Conservation (phyloP, 2,113 vertebrate species). For the Acrocephalus kingi region DNA sequence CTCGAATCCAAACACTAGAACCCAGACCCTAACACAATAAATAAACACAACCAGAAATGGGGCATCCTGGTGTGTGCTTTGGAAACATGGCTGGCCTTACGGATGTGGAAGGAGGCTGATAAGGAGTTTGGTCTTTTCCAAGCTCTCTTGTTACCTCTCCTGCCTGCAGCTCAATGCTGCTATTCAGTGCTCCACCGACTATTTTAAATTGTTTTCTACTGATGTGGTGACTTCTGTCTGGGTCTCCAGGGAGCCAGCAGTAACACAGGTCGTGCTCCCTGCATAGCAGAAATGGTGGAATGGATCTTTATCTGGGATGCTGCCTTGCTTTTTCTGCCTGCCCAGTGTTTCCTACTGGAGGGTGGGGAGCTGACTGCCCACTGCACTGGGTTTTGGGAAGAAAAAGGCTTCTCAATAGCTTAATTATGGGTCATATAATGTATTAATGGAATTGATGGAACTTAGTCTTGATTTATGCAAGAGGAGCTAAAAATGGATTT, state of each 20-base stretch:
- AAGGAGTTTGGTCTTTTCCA: background rate
- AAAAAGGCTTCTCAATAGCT: background rate
- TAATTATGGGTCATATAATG: background rate
- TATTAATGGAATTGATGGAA: background rate
- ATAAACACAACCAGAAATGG: background rate
- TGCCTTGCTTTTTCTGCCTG: background rate
- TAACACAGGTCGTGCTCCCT: background rate
- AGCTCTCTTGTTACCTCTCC: background rate
- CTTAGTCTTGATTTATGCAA: background rate
- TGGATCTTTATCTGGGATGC: background rate
- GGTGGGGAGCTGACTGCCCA: background rate
- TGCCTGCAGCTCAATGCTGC: background rate
- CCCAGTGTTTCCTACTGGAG: background rate
- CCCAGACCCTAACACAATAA: background rate
- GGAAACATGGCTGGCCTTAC: background rate
- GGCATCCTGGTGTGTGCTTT: background rate
- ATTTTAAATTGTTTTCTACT: slow-evolving; percentile 4
- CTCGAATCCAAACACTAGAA: too few species aligned
- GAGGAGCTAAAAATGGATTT: background rate
- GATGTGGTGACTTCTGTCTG: background rate
- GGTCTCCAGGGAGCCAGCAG: background rate
- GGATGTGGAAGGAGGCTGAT: background rate
- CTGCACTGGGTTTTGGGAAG: background rate
- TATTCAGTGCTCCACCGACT: background rate
- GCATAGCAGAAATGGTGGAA: background rate